phyloP scores from a whole-genome alignment of 2,113 vertebrate genomes.

The Pyxicephalus adspersus region DNA sequence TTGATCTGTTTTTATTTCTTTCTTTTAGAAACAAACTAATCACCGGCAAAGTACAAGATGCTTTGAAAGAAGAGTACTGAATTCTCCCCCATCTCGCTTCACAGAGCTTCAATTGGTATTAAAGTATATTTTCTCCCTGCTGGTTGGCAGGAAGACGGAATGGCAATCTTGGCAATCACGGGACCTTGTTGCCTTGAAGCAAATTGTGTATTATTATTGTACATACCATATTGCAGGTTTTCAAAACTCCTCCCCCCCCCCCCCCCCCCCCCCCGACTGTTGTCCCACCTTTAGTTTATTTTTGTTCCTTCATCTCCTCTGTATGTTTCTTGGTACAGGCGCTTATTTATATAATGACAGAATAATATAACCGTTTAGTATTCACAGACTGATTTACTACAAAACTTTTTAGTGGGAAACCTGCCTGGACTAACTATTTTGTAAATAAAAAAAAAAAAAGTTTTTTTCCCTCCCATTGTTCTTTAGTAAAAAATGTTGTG shows the following conservation, averaged over 20 bases:
- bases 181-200: slow-evolving; percentile 24
- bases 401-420: slow-evolving; percentile 72
- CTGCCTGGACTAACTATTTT: slow-evolving; percentile 65
- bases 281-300: neutral
- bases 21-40: slow-evolving; percentile 30
- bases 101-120: neutral
- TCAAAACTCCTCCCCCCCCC: neutral
- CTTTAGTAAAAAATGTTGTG: neutral
- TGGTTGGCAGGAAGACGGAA: neutral
- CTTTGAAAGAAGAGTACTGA: neutral
- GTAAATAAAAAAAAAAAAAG: slow-evolving; percentile 64
- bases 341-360: slow-evolving; percentile 54
- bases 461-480: slow-evolving; percentile 39
- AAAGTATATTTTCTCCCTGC: neutral
- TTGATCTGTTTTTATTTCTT: neutral
- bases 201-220: slow-evolving; percentile 1
- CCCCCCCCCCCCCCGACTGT: neutral
- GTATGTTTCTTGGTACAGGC: slow-evolving; percentile 44
- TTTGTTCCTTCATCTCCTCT: slow-evolving; percentile 5
- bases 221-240: neutral
- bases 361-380: slow-evolving; percentile 60
- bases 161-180: slow-evolving; percentile 6
- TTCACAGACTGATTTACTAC: slow-evolving; percentile 70
- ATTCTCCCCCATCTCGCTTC: neutral
- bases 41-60: neutral